Conservation (phyloP, 2,113 vertebrate genomes). For the Siphamia tubifer region DNA sequence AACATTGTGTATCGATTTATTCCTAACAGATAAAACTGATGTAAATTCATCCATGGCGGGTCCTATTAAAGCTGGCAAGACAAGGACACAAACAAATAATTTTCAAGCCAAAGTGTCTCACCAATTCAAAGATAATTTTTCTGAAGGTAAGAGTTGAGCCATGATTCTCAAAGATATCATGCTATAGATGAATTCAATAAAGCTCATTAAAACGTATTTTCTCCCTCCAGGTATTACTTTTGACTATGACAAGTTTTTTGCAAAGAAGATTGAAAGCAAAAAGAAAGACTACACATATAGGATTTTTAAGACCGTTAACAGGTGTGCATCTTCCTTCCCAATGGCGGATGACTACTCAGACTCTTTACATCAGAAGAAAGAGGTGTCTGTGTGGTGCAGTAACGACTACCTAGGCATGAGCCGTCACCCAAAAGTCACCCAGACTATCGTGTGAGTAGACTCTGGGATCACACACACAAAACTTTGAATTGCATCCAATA, state of each 20-base stretch:
- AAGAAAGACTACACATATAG: conserved; percentile 91
- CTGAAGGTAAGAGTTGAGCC: conserved; percentile 53
- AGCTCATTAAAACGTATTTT: neutral
- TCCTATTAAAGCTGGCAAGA: neutral
- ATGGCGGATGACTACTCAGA: conserved; percentile 89
- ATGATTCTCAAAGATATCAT: neutral
- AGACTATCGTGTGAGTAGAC: conserved; percentile 85
- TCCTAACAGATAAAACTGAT: conserved; percentile 53
- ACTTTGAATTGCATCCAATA: neutral
- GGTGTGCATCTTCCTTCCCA: conserved; percentile 84
- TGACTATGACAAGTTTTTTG: conserved; percentile 91
- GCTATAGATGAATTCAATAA: neutral
- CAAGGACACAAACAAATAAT: conserved; percentile 66
- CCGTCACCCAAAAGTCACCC: conserved; percentile 86
- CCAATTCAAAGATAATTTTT: conserved; percentile 90
- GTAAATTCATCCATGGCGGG: conserved; percentile 2
- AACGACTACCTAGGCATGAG: conserved; percentile 97
- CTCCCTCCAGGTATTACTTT: conserved; percentile 78
- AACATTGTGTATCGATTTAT: neutral
- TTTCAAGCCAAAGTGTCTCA: conserved; percentile 84
- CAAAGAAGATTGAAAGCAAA: conserved; percentile 90
- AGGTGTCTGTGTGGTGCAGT: conserved; percentile 95
- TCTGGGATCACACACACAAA: no score
- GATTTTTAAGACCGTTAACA: conserved; percentile 93
- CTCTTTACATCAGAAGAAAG: conserved; percentile 79